Evolutionary conservation across 2,113 vertebrate species (phyloP).

Genomic region (Corapipo altera): DNA sequence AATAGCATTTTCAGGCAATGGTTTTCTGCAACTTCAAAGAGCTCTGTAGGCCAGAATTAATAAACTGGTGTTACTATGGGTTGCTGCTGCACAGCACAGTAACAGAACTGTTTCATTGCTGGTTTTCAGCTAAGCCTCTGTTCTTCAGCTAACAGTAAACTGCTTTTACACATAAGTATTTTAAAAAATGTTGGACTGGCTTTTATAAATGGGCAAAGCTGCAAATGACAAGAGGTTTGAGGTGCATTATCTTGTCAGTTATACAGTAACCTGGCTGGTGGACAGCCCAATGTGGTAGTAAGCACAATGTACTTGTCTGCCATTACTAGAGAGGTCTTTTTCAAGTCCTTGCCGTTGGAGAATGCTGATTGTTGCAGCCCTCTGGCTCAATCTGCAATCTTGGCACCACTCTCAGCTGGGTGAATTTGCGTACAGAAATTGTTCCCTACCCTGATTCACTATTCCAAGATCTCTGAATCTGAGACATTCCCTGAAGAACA

Average conservation of each 20-base stretch:
- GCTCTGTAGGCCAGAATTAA: slow-evolving; percentile 1
- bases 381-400: background rate
- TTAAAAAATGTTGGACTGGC: background rate
- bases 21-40: slow-evolving; percentile 15
- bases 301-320: background rate
- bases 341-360: background rate
- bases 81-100: background rate
- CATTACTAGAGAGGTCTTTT: slow-evolving; percentile 8
- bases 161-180: background rate
- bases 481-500: background rate
- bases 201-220: background rate
- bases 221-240: background rate
- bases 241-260: background rate
- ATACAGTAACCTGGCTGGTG: background rate
- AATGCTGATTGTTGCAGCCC: background rate
- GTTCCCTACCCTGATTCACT: background rate
- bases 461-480: background rate
- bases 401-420: rapidly evolving
- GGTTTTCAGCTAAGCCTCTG: background rate
- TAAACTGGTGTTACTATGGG: background rate
- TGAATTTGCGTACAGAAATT: background rate
- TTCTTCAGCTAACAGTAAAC: background rate
- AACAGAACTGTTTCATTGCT: background rate
- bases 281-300: background rate
- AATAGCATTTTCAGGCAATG: slow-evolving; percentile 35